phyloP scores from a whole-genome alignment of 1,140 invertebrate species.

The Drosophila teissieri region DNA sequence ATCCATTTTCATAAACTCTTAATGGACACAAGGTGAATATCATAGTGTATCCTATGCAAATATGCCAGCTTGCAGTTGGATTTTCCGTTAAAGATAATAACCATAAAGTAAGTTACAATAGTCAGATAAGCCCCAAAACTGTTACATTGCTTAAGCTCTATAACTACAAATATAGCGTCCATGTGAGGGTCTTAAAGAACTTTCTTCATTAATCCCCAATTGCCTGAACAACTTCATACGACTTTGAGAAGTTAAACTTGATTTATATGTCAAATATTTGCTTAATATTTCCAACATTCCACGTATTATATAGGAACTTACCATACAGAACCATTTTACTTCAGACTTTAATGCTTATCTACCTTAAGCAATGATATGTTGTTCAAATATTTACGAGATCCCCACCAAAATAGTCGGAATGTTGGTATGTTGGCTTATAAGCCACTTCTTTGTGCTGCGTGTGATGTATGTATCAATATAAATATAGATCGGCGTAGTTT shows the following conservation, averaged over 20 bases:
- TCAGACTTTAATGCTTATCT: not conserved
- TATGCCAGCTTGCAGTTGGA: conserved; percentile 39
- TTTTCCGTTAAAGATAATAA: conserved; percentile 41
- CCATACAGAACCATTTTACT: not conserved
- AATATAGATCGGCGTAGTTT: conserved; percentile 31
- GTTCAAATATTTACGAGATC: conserved; percentile 20
- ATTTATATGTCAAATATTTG: conserved; percentile 1
- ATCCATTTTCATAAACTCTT: conserved; percentile 65
- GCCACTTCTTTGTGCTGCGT: conserved; percentile 8
- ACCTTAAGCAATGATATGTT: not conserved
- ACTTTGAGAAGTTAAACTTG: not conserved
- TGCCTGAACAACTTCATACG: not conserved
- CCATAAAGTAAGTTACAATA: conserved; percentile 9
- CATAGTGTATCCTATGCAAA: conserved; percentile 36
- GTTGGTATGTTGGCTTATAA: conserved; percentile 1
- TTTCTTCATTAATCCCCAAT: not conserved
- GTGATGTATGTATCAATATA: conserved; percentile 21
- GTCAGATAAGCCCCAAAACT: not conserved
- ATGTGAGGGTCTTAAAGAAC: not conserved
- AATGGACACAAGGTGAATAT: conserved; percentile 70
- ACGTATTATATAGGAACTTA: not conserved
- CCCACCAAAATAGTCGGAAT: not conserved
- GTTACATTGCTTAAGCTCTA: not conserved
- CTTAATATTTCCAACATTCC: not conserved
- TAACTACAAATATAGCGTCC: too few relatives aligned